Evolutionary conservation across 2,888 invertebrate species (phyloP).

Genomic region (Parnassius orleans): DNA sequence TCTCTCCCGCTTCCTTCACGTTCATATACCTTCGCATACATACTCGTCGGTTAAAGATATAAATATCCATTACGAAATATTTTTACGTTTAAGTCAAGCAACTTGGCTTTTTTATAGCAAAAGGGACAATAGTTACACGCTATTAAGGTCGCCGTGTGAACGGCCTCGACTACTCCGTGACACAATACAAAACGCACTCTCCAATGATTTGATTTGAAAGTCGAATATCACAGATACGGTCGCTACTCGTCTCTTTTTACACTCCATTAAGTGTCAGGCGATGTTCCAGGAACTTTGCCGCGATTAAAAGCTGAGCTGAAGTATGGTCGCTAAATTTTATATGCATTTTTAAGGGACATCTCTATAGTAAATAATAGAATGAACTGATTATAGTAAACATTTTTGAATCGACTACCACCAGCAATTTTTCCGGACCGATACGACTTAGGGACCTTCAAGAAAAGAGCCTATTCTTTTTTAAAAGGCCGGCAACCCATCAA

Average conservation of each 20-base stretch:
- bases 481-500: no score
- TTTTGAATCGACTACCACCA: no score
- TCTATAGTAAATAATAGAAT: neutral
- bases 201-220: conserved; percentile 26
- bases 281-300: conserved; percentile 47
- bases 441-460: no score
- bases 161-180: conserved; percentile 19
- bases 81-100: no score
- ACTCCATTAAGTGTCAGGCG: conserved; percentile 26
- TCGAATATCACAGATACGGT: conserved; percentile 30
- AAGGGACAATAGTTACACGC: conserved; percentile 1
- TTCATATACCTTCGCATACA: no score
- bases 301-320: conserved; percentile 43
- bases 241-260: conserved; percentile 28
- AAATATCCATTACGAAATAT: no score
- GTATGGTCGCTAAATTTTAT: conserved; percentile 4
- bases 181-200: conserved; percentile 25
- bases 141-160: conserved; percentile 26
- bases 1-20: no score
- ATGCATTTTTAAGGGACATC: neutral
- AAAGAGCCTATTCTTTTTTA: no score
- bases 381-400: no score
- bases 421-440: no score
- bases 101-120: conserved; percentile 1
- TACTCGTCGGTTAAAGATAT: no score